Evolutionary conservation across 2,797 vertebrate genomes (phyloP), one percentile per base, ranked within the genome.

Genomic region (Sebastes iracundus): DNA sequence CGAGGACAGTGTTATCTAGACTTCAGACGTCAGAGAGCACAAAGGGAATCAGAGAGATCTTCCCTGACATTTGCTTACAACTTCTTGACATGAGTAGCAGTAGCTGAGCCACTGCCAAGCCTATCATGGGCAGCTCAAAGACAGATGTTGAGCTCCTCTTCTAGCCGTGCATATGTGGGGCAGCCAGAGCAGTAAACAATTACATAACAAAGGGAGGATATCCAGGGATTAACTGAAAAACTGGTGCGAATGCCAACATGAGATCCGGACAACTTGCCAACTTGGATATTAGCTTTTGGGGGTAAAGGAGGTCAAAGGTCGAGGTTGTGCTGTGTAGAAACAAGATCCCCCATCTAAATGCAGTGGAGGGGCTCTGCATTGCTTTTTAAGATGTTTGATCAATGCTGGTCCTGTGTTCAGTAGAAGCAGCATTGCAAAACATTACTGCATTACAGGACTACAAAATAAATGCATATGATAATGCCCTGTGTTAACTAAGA

Each of bases 151-250:
- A 78, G 63, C 76, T 80, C 70, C 22, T 80, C 79, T 66, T 61
- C 38, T 32, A 3, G 18, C 27, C 59, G 27, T 59, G 69, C 72
- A 84, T 76, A 85, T 60, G 73, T 77, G 66, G 80, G 72, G 20
- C 88, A 86, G 56, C 76, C 46, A 27, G 49, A 71, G 79, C 58
- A 84, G 81, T 79, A 90, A 88, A 94, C 89, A 91, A 90, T 85
- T 87, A 62, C 87, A 91, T 87, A 91, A 93, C 88, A 92, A 91
- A 75, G 75, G 52, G 7, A 84, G 87, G 81, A 91, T 87, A 86
- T 92, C 77, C 82, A 85, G 82, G 88, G 87, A 92, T 88, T 90
- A 90, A 76, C 67, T 62, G 63, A 67, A 83, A 83, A 83, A 92
- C 64, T 53, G 76, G 27, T 25, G 49, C 75, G 18, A 18, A 59